Evolutionary conservation across 1,140 invertebrate species (phyloP).

Genomic region (Caenorhabditis remanei): DNA sequence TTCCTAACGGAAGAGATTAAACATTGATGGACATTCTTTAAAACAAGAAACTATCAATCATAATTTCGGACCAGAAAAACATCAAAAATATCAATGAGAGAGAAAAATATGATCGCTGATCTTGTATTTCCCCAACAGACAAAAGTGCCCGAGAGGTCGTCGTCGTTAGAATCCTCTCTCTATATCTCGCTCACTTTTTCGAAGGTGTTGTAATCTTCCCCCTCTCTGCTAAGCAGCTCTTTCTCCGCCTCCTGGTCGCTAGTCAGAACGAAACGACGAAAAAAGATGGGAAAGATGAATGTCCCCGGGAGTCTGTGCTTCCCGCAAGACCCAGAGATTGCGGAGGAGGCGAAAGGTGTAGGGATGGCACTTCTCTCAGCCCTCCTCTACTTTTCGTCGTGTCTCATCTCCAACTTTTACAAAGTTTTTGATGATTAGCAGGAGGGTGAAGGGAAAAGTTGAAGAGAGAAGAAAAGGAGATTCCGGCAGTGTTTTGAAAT

Average conservation of each 20-base stretch:
- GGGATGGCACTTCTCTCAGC: constrained; percentile 6
- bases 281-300: constrained; percentile 50
- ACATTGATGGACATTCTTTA: too few relatives aligned
- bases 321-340: constrained; percentile 37
- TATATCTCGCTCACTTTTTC: background rate
- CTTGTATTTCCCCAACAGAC: constrained; percentile 41
- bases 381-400: background rate
- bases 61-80: background rate
- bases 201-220: constrained; percentile 24
- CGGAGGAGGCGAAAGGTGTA: constrained; percentile 45
- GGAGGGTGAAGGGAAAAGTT: background rate
- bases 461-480: background rate
- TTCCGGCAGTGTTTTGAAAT: constrained; percentile 15
- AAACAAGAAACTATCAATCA: background rate
- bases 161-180: constrained; percentile 14
- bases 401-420: constrained; percentile 33
- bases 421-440: constrained; percentile 33
- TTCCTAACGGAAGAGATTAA: too few relatives aligned
- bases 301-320: background rate
- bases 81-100: background rate
- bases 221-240: constrained; percentile 28
- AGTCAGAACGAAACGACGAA: constrained; percentile 30
- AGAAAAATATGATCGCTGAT: constrained; percentile 24
- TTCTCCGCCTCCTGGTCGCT: constrained; percentile 33
- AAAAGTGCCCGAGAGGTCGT: constrained; percentile 51